Evolutionary conservation across 2,888 invertebrate species (phyloP).

Genomic region (Sepioteuthis lessoniana): DNA sequence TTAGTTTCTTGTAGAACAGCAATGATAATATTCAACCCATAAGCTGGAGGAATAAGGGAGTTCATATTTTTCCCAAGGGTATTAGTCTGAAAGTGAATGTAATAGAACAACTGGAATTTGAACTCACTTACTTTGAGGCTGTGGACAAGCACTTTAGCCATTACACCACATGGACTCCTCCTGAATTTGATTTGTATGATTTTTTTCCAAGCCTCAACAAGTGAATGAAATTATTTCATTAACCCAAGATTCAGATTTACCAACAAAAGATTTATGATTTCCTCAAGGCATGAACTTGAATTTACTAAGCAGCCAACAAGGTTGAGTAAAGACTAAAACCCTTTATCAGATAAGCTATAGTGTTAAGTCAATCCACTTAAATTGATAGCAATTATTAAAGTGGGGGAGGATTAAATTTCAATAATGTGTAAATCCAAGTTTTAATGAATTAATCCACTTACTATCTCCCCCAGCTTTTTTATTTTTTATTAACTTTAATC

Average conservation of each 20-base stretch:
- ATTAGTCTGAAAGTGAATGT: no score
- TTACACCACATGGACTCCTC: no score
- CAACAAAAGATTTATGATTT: not conserved
- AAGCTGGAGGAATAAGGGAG: no score
- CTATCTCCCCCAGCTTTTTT: not conserved
- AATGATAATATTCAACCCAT: no score
- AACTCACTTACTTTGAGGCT: no score
- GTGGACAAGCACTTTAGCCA: no score
- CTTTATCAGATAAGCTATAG: not conserved
- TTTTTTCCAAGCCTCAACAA: not conserved
- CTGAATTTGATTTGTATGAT: no score
- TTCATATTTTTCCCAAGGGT: no score
- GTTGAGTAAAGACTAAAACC: not conserved
- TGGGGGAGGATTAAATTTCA: not conserved
- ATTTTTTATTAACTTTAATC: not conserved
- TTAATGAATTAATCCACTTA: constrained; percentile 20
- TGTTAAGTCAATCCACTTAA: not conserved
- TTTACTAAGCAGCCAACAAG: not conserved
- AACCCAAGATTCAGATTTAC: not conserved
- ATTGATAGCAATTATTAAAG: not conserved
- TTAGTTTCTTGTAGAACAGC: no score
- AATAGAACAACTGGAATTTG: no score
- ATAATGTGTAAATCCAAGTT: not conserved
- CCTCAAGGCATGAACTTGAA: not conserved
- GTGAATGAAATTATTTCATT: not conserved